Percentiles rank a stretch among this genome's conserved stretches.
phyloP scores from a whole-genome alignment of 2,888 invertebrate genomes.

The Agrilus mali region DNA sequence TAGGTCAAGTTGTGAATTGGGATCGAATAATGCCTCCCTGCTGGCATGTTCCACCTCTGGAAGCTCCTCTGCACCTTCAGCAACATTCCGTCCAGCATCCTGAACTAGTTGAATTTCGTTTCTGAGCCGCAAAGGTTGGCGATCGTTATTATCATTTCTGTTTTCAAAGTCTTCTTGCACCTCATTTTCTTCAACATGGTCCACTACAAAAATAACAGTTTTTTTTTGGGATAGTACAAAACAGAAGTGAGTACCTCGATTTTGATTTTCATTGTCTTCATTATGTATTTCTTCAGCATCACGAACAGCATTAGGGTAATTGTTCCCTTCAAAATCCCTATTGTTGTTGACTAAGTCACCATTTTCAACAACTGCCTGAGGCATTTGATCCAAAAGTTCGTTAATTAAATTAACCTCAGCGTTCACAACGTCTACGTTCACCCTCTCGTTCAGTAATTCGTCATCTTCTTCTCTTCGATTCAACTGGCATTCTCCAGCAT shows the following conservation, averaged over 20 bases:
- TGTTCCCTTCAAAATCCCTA: constrained; percentile 38
- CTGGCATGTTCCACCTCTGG: constrained; percentile 22
- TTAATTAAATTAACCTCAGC: neutral
- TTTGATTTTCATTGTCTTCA: constrained; percentile 11
- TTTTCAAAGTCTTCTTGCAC: constrained; percentile 8
- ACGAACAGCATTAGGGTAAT: constrained; percentile 26
- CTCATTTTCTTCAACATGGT: neutral
- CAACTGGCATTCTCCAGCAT: neutral
- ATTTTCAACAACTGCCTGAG: constrained; percentile 31
- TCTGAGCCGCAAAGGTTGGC: neutral
- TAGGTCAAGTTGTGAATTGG: constrained; percentile 28
- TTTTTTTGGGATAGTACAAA: neutral
- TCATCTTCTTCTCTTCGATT: constrained; percentile 14
- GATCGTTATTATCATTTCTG: constrained; percentile 6
- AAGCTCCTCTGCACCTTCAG: constrained; percentile 2
- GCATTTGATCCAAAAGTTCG: constrained; percentile 8
- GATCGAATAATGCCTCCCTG: constrained; percentile 29
- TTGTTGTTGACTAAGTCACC: constrained; percentile 42
- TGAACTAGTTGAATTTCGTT: neutral
- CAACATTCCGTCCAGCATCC: neutral
- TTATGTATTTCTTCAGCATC: constrained; percentile 20
- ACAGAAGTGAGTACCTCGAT: constrained; percentile 5
- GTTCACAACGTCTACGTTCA: constrained; percentile 1
- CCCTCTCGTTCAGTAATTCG: constrained; percentile 5
- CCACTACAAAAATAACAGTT: neutral